A percentile compares a stretch with the other conserved stretches of the same genome.
These are phyloP conservation scores for Clepsis dumicolana DNA, from an alignment of 2,888 invertebrate genomes.

Conservation along the genomic window DNA sequence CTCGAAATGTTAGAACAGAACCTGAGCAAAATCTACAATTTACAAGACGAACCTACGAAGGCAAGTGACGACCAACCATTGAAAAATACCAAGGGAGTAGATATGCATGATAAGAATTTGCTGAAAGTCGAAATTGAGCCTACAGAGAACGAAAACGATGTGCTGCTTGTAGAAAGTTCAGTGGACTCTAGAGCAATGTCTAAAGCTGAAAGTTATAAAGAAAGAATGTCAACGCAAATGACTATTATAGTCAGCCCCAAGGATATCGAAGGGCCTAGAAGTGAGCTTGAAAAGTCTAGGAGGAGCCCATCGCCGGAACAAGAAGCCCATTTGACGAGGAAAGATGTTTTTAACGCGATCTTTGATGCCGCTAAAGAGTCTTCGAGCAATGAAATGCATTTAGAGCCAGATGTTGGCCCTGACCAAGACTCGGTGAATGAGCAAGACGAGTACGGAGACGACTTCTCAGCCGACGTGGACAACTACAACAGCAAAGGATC, in stretches of 20 bases:
- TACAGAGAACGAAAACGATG: slow-evolving; percentile 52
- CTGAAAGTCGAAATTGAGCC: slow-evolving; percentile 64
- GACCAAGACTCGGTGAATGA: slow-evolving; percentile 49
- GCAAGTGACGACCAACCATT: slow-evolving; percentile 37
- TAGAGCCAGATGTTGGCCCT: slow-evolving; percentile 46
- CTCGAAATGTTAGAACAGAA: slow-evolving; percentile 62
- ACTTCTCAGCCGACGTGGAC: slow-evolving; percentile 71
- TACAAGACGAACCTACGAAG: slow-evolving; percentile 46
- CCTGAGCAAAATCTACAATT: slow-evolving; percentile 60
- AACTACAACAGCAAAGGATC: slow-evolving; percentile 64
- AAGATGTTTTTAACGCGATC: slow-evolving; percentile 62
- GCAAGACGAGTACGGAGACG: slow-evolving; percentile 59
- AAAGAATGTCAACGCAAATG: slow-evolving; percentile 48
- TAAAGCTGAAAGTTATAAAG: not conserved
- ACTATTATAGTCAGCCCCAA: slow-evolving; percentile 68
- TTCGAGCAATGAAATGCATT: slow-evolving; percentile 55
- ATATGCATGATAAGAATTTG: slow-evolving; percentile 49
- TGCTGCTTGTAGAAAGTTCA: slow-evolving; percentile 63
- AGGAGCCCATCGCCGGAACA: slow-evolving; percentile 50
- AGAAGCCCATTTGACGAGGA: slow-evolving; percentile 52
- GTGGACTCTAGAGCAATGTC: slow-evolving; percentile 48
- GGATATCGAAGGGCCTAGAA: slow-evolving; percentile 38
- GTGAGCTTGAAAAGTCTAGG: not conserved
- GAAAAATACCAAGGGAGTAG: not conserved
- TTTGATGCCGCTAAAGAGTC: slow-evolving; percentile 53